Conservation (phyloP, 2,888 invertebrate genomes). For the Lasius fuliginosus region DNA sequence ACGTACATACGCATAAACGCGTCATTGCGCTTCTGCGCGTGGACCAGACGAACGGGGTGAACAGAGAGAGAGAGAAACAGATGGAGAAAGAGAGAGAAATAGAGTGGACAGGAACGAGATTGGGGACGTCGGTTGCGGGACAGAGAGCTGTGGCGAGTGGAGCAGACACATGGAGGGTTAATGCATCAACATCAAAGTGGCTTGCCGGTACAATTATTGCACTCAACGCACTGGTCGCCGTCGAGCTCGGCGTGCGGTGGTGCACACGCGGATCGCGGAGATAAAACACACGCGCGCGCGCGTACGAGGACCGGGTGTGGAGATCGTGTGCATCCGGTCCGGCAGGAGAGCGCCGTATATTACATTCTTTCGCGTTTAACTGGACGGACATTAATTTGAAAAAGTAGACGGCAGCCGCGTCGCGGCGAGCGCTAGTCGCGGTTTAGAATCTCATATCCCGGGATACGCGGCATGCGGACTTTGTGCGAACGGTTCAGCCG, state of each 20-base stretch:
- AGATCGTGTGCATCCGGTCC: neutral
- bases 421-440: conserved; percentile 41
- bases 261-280: conserved; percentile 44
- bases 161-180: conserved; percentile 78
- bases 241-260: conserved; percentile 53
- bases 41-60: neutral
- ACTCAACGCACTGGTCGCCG: conserved; percentile 73
- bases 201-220: conserved; percentile 83
- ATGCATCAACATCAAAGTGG: conserved; percentile 85
- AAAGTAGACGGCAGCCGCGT: conserved; percentile 65
- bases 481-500: conserved; percentile 68
- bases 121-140: conserved; percentile 48
- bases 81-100: conserved; percentile 13
- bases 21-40: conserved; percentile 34
- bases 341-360: conserved; percentile 72
- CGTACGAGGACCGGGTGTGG: conserved; percentile 1
- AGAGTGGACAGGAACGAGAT: conserved; percentile 29
- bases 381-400: conserved; percentile 80
- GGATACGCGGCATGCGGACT: conserved; percentile 51
- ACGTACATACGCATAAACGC: conserved; percentile 44
- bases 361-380: conserved; percentile 82
- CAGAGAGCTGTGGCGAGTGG: conserved; percentile 62
- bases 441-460: conserved; percentile 72
- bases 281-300: conserved; percentile 29
- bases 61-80: neutral